These are phyloP conservation scores for Erithacus rubecula DNA, from an alignment of 2,797 vertebrate species.

Conservation along the genomic window DNA sequence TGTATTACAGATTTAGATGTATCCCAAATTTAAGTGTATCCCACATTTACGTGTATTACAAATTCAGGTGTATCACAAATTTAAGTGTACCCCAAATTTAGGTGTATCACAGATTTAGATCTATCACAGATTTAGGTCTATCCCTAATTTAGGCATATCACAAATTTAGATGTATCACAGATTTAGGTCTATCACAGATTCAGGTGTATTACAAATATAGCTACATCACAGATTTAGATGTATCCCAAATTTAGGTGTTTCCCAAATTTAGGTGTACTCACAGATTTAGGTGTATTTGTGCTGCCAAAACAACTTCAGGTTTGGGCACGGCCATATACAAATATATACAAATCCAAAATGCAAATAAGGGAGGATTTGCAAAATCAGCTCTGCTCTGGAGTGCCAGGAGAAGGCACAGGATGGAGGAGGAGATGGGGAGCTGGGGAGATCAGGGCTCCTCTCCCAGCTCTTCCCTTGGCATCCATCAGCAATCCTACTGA, in stretches of 20 bases:
- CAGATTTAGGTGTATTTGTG: background rate
- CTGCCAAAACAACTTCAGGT: background rate
- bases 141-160: background rate
- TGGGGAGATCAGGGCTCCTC: background rate
- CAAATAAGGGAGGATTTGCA: constrained; percentile 10
- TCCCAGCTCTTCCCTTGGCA: background rate
- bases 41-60: fast-evolving
- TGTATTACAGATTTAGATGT: fast-evolving
- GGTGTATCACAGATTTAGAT: fast-evolving
- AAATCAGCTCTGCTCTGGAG: background rate
- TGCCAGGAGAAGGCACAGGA: background rate
- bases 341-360: constrained; percentile 1
- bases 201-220: background rate
- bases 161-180: background rate
- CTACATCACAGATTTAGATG: too few species aligned
- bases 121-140: background rate
- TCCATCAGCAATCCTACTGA: background rate
- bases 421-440: background rate
- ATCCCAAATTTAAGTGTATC: too few species aligned
- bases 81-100: fast-evolving
- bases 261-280: background rate
- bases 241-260: background rate
- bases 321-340: background rate
- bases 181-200: background rate
- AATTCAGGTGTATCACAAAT: fast-evolving